phyloP scores from a whole-genome alignment of 2,113 vertebrate genomes.

The Amblyornis subalaris region DNA sequence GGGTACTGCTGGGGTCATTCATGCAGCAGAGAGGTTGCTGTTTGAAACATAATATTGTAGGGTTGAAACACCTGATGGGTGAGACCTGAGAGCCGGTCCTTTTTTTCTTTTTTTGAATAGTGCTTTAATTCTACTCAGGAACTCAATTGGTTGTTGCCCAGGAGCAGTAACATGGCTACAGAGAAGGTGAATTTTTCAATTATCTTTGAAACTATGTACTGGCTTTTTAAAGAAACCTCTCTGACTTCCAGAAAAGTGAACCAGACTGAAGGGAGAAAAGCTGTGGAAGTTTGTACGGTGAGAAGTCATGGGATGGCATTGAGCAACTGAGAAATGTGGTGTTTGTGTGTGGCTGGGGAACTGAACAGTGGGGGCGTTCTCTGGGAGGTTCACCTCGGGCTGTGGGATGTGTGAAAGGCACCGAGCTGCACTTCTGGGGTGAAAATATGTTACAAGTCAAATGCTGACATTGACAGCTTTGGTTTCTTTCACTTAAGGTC shows the following conservation, averaged over 20 bases:
- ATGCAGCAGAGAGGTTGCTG: neutral
- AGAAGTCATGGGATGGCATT: rapidly evolving
- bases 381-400: neutral
- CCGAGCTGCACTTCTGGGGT: neutral
- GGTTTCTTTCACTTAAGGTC: neutral
- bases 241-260: neutral
- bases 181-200: neutral
- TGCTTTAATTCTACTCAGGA: neutral
- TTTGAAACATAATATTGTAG: rapidly evolving
- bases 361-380: rapidly evolving
- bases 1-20: neutral
- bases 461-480: neutral
- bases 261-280: neutral
- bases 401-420: neutral
- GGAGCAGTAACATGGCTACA: neutral
- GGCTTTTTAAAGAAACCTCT: neutral
- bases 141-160: rapidly evolving
- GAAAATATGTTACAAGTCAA: neutral
- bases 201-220: rapidly evolving
- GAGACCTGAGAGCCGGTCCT: neutral
- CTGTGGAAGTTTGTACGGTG: rapidly evolving
- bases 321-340: neutral
- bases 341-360: neutral
- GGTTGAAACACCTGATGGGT: rapidly evolving
- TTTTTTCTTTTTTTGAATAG: rapidly evolving